Base-by-base conservation (phyloP, 2,113 vertebrate genomes). In the Cochlearius cochlearius region DNA sequence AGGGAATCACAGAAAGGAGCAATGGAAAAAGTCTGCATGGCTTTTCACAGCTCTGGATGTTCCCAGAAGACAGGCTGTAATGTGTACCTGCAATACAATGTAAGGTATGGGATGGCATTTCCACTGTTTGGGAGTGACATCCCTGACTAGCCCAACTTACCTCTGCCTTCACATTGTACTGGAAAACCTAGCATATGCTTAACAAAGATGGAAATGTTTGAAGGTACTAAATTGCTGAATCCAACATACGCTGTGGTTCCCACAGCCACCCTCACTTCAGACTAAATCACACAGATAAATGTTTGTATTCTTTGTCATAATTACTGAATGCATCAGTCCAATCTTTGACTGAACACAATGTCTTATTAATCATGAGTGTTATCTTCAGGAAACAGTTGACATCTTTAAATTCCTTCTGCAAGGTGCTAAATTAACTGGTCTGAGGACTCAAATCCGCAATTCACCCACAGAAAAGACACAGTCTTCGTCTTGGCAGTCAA, bases 391-490 rank as follows among this genome's bases (percentile, higher is more conserved):
- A 94, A 72, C 36, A 62, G 66, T 1, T 75, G 56, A 45, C 41
- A 69, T 69, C 62, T 87, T 86, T 88, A 83, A 90, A 90, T 73
- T 92, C 41, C 58, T 88, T 69, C 58, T 89, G 41, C 73, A 62
- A 88, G 73, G 69, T 82, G 83, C 62, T 77, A 91, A 32, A 91
- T 91, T 76, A 86, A 23, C 45, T 83, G 76, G 39, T 68, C 69
- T 79, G 74, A 95, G 77, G 66, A 50, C 64, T 89, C 34, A 87
- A 72, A 95, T 91, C 91, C n/a, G 1, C 80, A 88, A 15, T 43
- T 78, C 18, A 81, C 83, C 76, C 86, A 91, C 83, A 92, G 66
- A 92, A 95, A 84, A 92, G 67, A 81, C 49, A 52, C 10, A 85
- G 53, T 56, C 89, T 94, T 94, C 53, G 0, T 72, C 78, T 85